Conservation (phyloP, 2,797 vertebrate genomes). For the Chaetodon trifasciatus region DNA sequence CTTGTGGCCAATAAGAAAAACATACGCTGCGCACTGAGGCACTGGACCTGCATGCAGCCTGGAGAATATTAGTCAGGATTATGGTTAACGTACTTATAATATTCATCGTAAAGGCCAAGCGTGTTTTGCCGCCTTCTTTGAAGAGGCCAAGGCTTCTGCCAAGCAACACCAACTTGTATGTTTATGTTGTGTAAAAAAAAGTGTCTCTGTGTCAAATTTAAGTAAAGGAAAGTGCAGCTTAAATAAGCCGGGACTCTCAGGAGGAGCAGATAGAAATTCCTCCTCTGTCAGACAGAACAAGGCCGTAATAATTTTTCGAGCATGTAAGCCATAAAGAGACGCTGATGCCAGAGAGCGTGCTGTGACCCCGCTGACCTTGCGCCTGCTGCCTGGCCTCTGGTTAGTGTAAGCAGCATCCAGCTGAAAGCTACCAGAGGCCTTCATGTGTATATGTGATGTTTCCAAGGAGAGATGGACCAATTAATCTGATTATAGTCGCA, state of each 20-base stretch:
- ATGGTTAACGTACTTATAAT: constrained; percentile 84
- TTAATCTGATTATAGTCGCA: constrained; percentile 95
- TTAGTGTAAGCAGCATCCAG: constrained; percentile 81
- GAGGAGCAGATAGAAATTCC: constrained; percentile 68
- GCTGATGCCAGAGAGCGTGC: constrained; percentile 72
- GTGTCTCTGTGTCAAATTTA: constrained; percentile 53
- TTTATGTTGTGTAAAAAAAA: constrained; percentile 53
- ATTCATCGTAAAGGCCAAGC: constrained; percentile 64
- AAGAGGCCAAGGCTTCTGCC: constrained; percentile 68
- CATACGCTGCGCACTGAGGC: constrained; percentile 88
- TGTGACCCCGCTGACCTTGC: constrained; percentile 74
- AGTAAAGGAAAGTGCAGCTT: constrained; percentile 51
- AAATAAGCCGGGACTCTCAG: constrained; percentile 51
- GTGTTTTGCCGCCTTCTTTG: constrained; percentile 74
- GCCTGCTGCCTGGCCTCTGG: constrained; percentile 81
- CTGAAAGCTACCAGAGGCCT: constrained; percentile 80
- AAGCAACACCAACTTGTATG: constrained; percentile 72
- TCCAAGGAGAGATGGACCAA: constrained; percentile 89
- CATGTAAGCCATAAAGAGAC: constrained; percentile 74
- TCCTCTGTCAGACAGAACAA: constrained; percentile 62
- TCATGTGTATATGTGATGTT: constrained; percentile 78
- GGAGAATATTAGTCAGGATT: constrained; percentile 95
- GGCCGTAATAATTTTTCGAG: constrained; percentile 70
- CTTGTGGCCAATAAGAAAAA: constrained; percentile 91
- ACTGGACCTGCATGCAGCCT: constrained; percentile 90